phyloP scores from a whole-genome alignment of 37 sponge, comb jelly and placozoan species.

The Crambe crambe region DNA sequence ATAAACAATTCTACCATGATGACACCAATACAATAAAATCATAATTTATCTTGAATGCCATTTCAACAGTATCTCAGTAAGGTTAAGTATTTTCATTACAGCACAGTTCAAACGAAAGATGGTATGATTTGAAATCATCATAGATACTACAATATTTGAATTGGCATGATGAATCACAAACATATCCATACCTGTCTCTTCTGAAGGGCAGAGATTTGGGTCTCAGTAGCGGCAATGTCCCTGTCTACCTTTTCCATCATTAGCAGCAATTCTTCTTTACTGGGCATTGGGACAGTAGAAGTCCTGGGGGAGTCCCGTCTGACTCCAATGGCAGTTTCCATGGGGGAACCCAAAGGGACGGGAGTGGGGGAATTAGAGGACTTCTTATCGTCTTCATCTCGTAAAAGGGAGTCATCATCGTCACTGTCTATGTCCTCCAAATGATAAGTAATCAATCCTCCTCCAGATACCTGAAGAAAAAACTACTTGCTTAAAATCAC shows the following conservation, averaged over 20 bases:
- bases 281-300: conserved; percentile 13
- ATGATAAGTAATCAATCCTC: conserved; percentile 58
- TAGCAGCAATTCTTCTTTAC: conserved; percentile 72
- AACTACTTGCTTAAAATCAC: too few relatives aligned
- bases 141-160: not conserved
- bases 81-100: too few relatives aligned
- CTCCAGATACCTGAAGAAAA: conserved; percentile 4
- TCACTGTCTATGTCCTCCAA: conserved; percentile 85
- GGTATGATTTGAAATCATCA: conserved; percentile 8
- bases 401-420: conserved; percentile 42
- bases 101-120: conserved; percentile 1
- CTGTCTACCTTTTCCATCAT: conserved; percentile 79
- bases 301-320: not conserved
- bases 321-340: not conserved
- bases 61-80: too few relatives aligned
- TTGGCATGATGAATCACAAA: not conserved
- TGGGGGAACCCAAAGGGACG: not conserved
- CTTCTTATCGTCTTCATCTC: conserved; percentile 24
- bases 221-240: conserved; percentile 56
- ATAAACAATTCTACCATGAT: too few relatives aligned
- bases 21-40: too few relatives aligned
- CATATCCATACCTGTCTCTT: conserved; percentile 75
- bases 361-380: conserved; percentile 1
- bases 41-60: too few relatives aligned
- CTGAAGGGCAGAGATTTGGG: conserved; percentile 45